Conservation (phyloP, 2,888 invertebrate species). For the Agrilus cyanescens region DNA sequence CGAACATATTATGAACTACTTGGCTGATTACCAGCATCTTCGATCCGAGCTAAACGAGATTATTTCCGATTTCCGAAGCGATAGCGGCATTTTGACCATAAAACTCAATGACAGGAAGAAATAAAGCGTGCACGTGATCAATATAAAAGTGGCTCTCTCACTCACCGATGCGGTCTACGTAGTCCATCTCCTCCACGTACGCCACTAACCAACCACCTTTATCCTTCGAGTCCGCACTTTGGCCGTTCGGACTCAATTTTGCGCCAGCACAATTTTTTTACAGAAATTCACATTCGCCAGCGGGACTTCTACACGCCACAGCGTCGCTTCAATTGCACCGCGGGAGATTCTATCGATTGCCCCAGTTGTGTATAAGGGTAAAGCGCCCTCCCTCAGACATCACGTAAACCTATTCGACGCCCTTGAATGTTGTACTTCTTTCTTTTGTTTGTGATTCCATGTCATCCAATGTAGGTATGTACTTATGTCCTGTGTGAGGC, state of each 20-base stretch:
- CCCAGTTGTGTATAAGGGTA: conserved; percentile 45
- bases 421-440: conserved; percentile 14
- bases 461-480: too few species aligned
- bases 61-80: conserved; percentile 13
- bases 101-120: conserved; percentile 16
- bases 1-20: conserved; percentile 6
- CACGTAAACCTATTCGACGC: conserved; percentile 24
- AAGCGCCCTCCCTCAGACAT: conserved; percentile 27
- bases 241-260: not conserved
- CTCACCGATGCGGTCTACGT: conserved; percentile 32
- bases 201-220: conserved; percentile 5
- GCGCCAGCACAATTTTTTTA: not conserved
- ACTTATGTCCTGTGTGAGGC: too few species aligned
- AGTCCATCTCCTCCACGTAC: conserved; percentile 23
- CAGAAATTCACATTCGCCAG: conserved; percentile 25
- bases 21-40: conserved; percentile 8
- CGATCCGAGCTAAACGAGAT: conserved; percentile 10
- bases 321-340: conserved; percentile 27
- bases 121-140: conserved; percentile 18
- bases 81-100: conserved; percentile 13
- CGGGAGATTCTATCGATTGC: conserved; percentile 47
- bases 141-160: conserved; percentile 18
- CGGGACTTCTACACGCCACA: conserved; percentile 39
- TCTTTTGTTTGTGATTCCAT: too few species aligned
- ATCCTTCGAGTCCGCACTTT: too few species aligned